Evolutionary conservation across 2,888 invertebrate genomes (phyloP).

Genomic region (Stomorhina lunata): DNA sequence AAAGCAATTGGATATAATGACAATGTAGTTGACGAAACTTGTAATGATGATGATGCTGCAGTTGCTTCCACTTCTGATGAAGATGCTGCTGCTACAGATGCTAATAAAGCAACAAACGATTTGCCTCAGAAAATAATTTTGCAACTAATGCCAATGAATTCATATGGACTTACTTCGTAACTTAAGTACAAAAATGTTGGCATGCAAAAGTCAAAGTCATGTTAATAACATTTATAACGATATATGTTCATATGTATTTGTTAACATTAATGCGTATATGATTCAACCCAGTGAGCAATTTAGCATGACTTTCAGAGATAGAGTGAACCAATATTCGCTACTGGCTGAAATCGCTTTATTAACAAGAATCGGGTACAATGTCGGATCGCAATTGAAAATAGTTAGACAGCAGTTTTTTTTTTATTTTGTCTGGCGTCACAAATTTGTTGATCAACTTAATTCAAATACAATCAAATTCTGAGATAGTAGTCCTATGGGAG

Average conservation of each 20-base stretch:
- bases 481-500: too few relatives aligned
- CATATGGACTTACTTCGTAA: neutral
- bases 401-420: too few relatives aligned
- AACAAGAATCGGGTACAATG: too few relatives aligned
- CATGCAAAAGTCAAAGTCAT: conserved; percentile 10
- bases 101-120: conserved; percentile 23
- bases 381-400: too few relatives aligned
- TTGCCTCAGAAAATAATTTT: conserved; percentile 12
- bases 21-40: conserved; percentile 37
- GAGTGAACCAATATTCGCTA: too few relatives aligned
- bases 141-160: conserved; percentile 23
- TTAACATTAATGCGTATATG: neutral
- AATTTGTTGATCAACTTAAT: too few relatives aligned
- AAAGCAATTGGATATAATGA: conserved; percentile 39
- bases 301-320: too few relatives aligned
- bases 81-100: conserved; percentile 36
- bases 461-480: too few relatives aligned
- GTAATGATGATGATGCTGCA: conserved; percentile 11
- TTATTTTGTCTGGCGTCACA: too few relatives aligned
- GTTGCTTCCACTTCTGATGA: conserved; percentile 21
- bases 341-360: too few relatives aligned
- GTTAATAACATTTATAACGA: neutral
- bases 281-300: neutral
- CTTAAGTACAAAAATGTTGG: neutral
- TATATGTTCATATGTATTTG: too few relatives aligned